Conservation (phyloP, 2,113 vertebrate species). For the Paradoxurus hermaphroditus region DNA sequence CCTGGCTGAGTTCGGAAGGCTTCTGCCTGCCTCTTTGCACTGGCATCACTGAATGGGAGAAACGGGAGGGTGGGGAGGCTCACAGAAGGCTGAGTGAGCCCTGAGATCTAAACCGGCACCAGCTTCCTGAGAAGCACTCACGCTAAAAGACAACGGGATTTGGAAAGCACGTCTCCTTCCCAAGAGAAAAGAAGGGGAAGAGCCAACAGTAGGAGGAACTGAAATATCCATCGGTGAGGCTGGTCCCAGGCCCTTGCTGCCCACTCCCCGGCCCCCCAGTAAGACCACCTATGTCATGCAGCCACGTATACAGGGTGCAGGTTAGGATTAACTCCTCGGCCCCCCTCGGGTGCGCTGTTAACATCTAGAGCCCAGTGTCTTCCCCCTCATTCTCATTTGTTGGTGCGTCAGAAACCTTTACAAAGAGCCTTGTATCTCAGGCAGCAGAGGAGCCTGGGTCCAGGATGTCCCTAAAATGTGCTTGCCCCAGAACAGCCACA, state of each 20-base stretch:
- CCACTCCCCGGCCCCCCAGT: neutral
- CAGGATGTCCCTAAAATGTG: neutral
- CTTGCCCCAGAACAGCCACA: neutral
- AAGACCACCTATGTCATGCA: fast-evolving
- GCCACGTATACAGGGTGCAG: neutral
- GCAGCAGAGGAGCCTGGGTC: neutral
- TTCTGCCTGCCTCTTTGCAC: neutral
- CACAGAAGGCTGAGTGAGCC: neutral
- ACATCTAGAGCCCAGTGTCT: neutral
- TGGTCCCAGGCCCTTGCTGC: too few species aligned
- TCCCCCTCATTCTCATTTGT: neutral
- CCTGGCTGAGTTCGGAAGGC: neutral
- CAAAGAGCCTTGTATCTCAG: neutral
- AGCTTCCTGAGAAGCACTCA: neutral
- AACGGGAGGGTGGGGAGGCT: neutral
- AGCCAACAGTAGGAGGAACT: neutral
- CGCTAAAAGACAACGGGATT: neutral
- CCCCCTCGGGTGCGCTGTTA: neutral
- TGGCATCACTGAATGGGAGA: neutral
- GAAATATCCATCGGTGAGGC: neutral
- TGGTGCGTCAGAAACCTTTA: neutral
- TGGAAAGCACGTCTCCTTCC: neutral
- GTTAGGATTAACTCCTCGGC: neutral
- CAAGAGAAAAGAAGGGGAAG: neutral
- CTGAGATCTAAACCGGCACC: neutral